Base-by-base conservation (phyloP, 2,797 vertebrate species). In the Sandelia bainsii region DNA sequence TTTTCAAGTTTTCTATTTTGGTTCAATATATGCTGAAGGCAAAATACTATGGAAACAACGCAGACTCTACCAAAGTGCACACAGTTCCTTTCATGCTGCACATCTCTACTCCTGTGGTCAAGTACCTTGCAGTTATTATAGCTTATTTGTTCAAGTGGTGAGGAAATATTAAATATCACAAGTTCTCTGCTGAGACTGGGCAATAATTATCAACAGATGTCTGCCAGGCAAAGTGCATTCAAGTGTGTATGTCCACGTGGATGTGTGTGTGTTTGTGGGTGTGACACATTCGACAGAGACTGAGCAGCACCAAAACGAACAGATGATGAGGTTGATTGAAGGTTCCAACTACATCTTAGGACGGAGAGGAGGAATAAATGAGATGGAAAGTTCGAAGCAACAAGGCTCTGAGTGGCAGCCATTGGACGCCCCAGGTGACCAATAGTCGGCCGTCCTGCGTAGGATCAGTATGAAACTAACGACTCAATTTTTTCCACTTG, bases 141-240 rank as follows among this genome's bases (percentile, higher is more conserved):
- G 59, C 93, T 94, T 98, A 96, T 98, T 98, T 98, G 94, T 97
- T 96, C 97, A 98, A 97, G 96, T 97, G 96, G 90, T 94, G 93
- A 97, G 96, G 96, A 98, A 98, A 98, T 98, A 97, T 98, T 97
- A 97, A 97, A 97, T 98, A 96, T 97, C 97, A 96, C 94, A 95
- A 92, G 82, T 95, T 96, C 96, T 96, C 95, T 95, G 92, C 93
- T 92, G 95, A 97, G 96, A 96, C 94, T 84, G 90, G 93, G 94
- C 93, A 95, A 91, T 97, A 97, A 98, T 97, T 95, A 96, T 96
- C 95, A 95, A 95, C 96, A 98, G 95, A 97, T 98, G 96, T 93
- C 90, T 95, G 92, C 92, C 93, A 93, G 77, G 84, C 88, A 91
- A 89, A 78, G 80, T 72, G 80, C 81, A 75, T 79, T 69, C 49